Evolutionary conservation across 2,113 vertebrate species (phyloP).

Genomic region (Gasterosteus nipponicus): DNA sequence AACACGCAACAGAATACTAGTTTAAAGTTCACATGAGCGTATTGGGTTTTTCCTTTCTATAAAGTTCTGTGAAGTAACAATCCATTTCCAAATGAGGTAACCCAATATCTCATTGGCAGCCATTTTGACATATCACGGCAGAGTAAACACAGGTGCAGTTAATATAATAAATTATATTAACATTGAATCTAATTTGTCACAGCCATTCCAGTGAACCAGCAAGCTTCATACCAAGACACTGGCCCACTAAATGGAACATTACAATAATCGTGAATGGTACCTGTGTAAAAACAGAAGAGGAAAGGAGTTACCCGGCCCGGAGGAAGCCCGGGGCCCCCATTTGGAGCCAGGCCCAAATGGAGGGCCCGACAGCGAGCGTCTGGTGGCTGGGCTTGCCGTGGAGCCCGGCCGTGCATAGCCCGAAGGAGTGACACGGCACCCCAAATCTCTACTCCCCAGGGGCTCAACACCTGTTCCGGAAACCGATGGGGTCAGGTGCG

Average conservation of each 20-base stretch:
- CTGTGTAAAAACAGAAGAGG: background rate
- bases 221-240: background rate
- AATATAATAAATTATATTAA: background rate
- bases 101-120: background rate
- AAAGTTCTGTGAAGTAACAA: background rate
- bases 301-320: no score
- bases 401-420: no score
- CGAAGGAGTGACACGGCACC: no score
- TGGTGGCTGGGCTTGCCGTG: no score
- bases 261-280: background rate
- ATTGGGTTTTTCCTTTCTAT: background rate
- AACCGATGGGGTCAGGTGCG: no score
- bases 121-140: background rate
- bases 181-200: background rate
- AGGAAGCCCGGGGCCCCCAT: no score
- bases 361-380: no score
- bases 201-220: background rate
- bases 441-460: no score
- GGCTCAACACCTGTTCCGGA: no score
- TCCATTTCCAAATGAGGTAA: background rate
- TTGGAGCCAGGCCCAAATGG: no score
- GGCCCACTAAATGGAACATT: background rate
- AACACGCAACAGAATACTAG: background rate
- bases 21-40: constrained; percentile 1
- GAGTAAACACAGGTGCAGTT: background rate